These are phyloP conservation scores for Dasypogon diadema DNA, from an alignment of 2,888 invertebrate species.

Conservation along the genomic window DNA sequence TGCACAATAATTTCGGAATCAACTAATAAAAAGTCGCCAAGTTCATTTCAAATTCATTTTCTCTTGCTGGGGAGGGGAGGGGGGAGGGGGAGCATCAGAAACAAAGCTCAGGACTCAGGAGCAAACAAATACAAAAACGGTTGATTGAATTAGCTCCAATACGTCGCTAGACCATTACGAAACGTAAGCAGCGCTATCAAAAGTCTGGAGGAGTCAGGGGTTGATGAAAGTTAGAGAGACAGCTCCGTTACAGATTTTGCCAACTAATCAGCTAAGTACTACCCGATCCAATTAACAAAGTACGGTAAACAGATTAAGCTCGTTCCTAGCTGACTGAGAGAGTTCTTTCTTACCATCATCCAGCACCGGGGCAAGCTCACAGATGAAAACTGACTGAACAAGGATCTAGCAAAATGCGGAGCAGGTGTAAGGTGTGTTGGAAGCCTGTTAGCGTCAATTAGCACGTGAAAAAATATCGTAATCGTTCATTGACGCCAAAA, in stretches of 20 bases:
- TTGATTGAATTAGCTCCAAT: constrained; percentile 36
- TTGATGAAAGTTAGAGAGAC: constrained; percentile 4
- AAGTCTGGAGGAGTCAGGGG: neutral
- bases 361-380: neutral
- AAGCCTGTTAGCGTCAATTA: constrained; percentile 46
- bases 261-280: constrained; percentile 50
- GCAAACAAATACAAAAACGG: constrained; percentile 18
- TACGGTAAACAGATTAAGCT: constrained; percentile 46
- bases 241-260: constrained; percentile 43
- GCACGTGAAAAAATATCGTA: constrained; percentile 18
- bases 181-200: constrained; percentile 9
- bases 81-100: too few species aligned
- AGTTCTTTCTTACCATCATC: constrained; percentile 8
- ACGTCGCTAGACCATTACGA: constrained; percentile 8
- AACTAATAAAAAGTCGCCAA: constrained; percentile 27
- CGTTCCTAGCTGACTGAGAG: constrained; percentile 29
- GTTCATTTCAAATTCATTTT: constrained; percentile 44
- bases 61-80: neutral
- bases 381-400: neutral
- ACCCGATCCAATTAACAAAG: constrained; percentile 47
- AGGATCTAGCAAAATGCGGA: constrained; percentile 3
- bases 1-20: constrained; percentile 4
- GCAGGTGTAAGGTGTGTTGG: constrained; percentile 24
- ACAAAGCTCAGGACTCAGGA: constrained; percentile 9
- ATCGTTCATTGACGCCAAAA: constrained; percentile 44